Evolutionary conservation across 2,113 vertebrate genomes (phyloP), one percentile per base, ranked within the genome.

Genomic region (Nannobrachium achirus): DNA sequence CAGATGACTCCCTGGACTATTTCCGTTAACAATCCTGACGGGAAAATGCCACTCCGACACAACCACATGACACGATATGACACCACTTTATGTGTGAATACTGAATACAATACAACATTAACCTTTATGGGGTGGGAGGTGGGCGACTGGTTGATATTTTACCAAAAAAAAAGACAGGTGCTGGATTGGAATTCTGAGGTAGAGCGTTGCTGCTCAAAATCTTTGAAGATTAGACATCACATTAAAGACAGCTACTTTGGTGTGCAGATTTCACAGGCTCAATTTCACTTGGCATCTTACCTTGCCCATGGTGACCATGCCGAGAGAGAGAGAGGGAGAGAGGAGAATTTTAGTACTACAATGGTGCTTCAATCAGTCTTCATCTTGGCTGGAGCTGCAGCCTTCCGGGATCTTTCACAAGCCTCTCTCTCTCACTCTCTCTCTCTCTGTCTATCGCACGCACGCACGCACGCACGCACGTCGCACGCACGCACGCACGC

Each of bases 251-350:
- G 6, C 25, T 33, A 33, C 20, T 25, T n/a, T 25, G 25, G 25
- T 33, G 25, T 33, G 25, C 25, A 33, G 25, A 33, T 33, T 33
- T 33, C 6, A 25, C 20, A 4, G 20, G 1, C 2, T 25, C 20
- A 25, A 25, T 25, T 1, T 25, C 3, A 33, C 25, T 50, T 1
- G 40, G 13, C 2, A 4, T 41, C 73, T 83, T 86, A 98, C 97
- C 96, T 97, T 98, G 16, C 96, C 94, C 49, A 98, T 96, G 0
- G 95, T 98, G 44, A 98, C 94, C 93, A 98, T 93, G 84, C 97
- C 97, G 25, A 33, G 25, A 33, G 25, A 33, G 25, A 33, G 25
- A 33, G 25, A 33, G 25, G 6, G 25, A 33, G 25, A 33, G 25
- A 33, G 25, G 25, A 25, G 25, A 25, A 25, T 25, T 2, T 25